These are phyloP conservation scores for Lagorchestes hirsutus DNA, from an alignment of 2,797 vertebrate genomes.

Conservation along the genomic window DNA sequence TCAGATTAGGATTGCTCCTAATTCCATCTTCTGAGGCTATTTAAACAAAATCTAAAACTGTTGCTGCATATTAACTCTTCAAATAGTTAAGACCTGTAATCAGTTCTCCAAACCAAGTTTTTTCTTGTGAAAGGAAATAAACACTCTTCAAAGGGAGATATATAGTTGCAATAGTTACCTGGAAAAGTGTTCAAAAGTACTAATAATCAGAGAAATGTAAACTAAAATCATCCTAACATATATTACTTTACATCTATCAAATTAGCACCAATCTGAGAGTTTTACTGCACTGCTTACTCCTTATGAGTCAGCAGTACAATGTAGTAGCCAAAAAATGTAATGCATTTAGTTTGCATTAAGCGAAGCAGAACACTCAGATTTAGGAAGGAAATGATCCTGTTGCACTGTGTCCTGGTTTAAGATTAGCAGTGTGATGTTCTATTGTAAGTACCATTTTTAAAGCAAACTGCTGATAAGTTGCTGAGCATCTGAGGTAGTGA, in stretches of 20 bases:
- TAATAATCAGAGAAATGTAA: background rate
- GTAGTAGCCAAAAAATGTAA: background rate
- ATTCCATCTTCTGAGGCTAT: background rate
- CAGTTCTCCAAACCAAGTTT: background rate
- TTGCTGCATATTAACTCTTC: background rate
- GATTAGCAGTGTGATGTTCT: background rate
- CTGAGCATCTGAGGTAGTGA: background rate
- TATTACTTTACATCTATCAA: background rate
- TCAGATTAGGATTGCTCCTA: background rate
- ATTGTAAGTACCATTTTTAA: background rate
- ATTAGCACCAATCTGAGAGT: background rate
- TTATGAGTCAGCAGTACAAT: background rate
- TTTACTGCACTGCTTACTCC: background rate
- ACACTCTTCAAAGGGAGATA: background rate
- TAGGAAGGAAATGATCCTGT: background rate
- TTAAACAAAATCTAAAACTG: background rate
- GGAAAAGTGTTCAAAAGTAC: background rate
- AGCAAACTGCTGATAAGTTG: background rate
- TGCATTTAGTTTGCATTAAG: background rate
- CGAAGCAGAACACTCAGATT: background rate
- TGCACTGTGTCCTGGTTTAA: background rate
- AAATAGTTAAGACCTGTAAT: background rate
- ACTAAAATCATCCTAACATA: background rate
- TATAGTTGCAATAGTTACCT: background rate
- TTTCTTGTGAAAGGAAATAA: background rate